Percentiles rank a stretch among this genome's conserved stretches.
These are phyloP conservation scores for Vanacampus margaritifer DNA, from an alignment of 2,113 vertebrate genomes.

Conservation along the genomic window DNA sequence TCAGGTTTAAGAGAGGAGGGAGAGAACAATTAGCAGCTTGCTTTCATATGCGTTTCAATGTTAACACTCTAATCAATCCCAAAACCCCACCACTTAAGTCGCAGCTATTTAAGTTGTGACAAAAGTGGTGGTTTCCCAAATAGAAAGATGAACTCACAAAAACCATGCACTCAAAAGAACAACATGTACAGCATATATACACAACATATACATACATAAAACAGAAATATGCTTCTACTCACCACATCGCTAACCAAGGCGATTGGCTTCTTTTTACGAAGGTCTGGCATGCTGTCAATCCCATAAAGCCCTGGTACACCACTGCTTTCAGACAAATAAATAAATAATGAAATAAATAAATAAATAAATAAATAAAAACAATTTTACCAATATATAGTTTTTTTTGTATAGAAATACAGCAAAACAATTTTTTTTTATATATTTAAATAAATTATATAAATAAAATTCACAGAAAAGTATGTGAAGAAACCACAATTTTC, in stretches of 20 bases:
- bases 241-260: conserved; percentile 97
- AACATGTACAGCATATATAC: conserved; percentile 15
- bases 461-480: not conserved
- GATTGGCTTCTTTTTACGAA: conserved; percentile 93
- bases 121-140: conserved; percentile 19
- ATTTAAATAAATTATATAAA: too few species aligned
- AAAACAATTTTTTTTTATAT: too few species aligned
- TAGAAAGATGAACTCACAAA: conserved; percentile 17
- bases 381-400: too few species aligned
- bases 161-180: conserved; percentile 3
- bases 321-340: conserved; percentile 57
- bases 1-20: conserved; percentile 67
- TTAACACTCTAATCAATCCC: conserved; percentile 37
- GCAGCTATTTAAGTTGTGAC: not conserved
- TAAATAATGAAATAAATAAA: too few species aligned
- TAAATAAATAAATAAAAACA: too few species aligned
- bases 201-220: not conserved
- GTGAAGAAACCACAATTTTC: not conserved
- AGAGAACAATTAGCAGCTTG: conserved; percentile 62
- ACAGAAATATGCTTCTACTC: conserved; percentile 57
- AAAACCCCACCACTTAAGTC: conserved; percentile 14
- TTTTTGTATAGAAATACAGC: not conserved
- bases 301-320: conserved; percentile 90
- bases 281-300: conserved; percentile 98
- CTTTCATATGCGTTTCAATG: conserved; percentile 48